Evolutionary conservation across 1,140 invertebrate species (phyloP).

Genomic region (Oppia nitens): DNA sequence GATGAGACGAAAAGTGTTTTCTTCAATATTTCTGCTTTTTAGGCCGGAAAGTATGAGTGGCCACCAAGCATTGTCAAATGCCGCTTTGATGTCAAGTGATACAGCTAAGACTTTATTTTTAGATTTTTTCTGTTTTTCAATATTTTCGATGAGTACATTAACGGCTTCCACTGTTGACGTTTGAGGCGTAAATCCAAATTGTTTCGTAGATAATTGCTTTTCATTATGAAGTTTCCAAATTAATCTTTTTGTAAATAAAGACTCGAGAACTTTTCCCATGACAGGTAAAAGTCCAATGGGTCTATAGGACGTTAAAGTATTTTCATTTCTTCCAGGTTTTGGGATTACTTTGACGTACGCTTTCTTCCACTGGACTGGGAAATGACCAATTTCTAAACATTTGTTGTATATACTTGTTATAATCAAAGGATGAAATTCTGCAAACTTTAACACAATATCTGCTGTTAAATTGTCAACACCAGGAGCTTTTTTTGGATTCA

Average conservation of each 20-base stretch:
- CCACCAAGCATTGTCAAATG: constrained; percentile 10
- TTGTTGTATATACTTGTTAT: neutral
- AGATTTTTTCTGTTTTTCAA: neutral
- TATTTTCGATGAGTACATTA: neutral
- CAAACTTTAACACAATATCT: too few relatives aligned
- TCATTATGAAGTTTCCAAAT: neutral
- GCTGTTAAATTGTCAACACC: too few relatives aligned
- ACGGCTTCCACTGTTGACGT: neutral
- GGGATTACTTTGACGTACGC: neutral
- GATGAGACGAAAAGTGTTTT: neutral
- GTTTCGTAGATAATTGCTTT: neutral
- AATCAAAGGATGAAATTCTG: neutral
- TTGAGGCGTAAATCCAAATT: neutral
- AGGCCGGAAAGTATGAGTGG: neutral
- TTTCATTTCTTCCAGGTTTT: neutral
- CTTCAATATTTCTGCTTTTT: neutral
- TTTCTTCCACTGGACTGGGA: neutral
- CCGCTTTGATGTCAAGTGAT: constrained; percentile 2
- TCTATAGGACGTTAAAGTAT: neutral
- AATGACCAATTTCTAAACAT: neutral
- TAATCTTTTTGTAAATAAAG: neutral
- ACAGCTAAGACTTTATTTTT: neutral
- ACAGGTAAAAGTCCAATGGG: neutral
- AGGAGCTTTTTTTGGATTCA: too few relatives aligned
- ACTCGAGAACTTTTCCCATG: neutral